Evolutionary conservation across 2,888 invertebrate species (phyloP).

Genomic region (Morinoia aosen): DNA sequence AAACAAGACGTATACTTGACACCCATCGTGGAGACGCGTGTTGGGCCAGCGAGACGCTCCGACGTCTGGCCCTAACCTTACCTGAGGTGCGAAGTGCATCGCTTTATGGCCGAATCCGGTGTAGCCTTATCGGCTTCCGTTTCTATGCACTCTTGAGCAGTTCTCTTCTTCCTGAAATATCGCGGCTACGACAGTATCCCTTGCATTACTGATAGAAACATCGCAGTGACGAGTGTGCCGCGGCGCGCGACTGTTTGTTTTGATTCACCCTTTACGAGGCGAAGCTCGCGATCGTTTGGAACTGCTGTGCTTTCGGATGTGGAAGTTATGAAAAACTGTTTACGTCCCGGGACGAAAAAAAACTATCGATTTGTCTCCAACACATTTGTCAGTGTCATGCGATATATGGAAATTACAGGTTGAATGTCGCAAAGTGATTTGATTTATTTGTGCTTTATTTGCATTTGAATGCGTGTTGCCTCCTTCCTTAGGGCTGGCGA

Average conservation of each 20-base stretch:
- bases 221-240: background rate
- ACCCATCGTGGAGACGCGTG: background rate
- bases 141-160: background rate
- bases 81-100: background rate
- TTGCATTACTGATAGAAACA: background rate
- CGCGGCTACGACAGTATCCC: background rate
- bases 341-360: too few species aligned
- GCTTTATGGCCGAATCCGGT: background rate
- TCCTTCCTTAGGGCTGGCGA: too few species aligned
- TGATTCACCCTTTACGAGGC: background rate
- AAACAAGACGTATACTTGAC: background rate
- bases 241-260: background rate
- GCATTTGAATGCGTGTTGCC: too few species aligned
- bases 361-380: background rate
- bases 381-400: background rate
- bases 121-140: background rate
- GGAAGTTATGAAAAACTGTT: background rate
- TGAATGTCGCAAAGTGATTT: background rate
- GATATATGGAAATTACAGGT: background rate
- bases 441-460: too few species aligned
- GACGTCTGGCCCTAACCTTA: background rate
- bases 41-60: background rate
- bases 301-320: background rate
- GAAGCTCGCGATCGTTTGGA: background rate
- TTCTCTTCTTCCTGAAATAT: background rate